Evolutionary conservation across 2,113 vertebrate genomes (phyloP), one percentile per base, ranked within the genome.

Genomic region (Rhea pennata): DNA sequence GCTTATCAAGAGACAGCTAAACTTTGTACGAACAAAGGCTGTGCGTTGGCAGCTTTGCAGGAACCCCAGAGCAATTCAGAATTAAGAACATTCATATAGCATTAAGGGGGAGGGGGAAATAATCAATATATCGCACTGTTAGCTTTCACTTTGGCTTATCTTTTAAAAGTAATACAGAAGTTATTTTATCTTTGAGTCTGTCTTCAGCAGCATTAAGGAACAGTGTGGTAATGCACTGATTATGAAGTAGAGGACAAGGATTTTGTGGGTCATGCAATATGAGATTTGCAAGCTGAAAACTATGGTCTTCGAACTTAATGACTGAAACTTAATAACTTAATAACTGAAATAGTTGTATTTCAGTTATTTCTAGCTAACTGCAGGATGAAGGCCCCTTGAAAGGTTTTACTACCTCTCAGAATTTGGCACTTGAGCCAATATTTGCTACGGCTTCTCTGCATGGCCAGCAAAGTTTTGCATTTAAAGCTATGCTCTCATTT

Each of bases 1-100:
- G 54, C 87, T 96, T 95, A 95, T 90, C 5, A 3, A 83, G 69
- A 90, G 50, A 83, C 46, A 78, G 69, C 46, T 88, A 86, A 95
- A 92, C 59, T 96, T 81, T 69, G 36, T 39, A 39, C 69, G 78
- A 94, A 90, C 44, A 88, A 87, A 84, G 40, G 53, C 51, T 51
- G 46, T 6, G 16, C 0, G 0, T 15, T 89, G 71, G 74, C 87
- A 95, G 78, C n/a, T 72, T 77, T 84, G 80, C 75, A 80, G 74
- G 59, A 89, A 12, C 48, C 54, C 22, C 50, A 62, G 13, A 78
- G 33, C 39, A 22, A 46, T 20, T 67, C 23, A 83, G 79, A 78
- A 14, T 24, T 26, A 39, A 26, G 66, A 91, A 29, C 23, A 59
- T 76, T 84, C 29, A 1, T 10, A 7, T 4, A 54, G 40, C n/a